Evolutionary conservation across 53 echinoderm and acorn worm genomes (phyloP).

Genomic region (Antedon mediterranea): DNA sequence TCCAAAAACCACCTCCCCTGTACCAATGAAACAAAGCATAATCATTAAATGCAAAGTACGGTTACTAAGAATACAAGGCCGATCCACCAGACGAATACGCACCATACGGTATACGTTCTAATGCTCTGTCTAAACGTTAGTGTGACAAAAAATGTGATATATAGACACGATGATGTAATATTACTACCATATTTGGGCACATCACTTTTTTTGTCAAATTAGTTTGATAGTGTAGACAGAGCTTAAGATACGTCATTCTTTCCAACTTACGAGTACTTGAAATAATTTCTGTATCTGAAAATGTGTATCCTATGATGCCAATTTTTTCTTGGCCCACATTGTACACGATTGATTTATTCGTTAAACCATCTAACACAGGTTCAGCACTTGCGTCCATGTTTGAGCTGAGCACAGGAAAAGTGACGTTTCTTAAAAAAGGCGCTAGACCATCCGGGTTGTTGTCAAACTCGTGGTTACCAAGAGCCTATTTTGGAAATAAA

Average conservation of each 20-base stretch:
- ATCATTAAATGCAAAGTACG: too few relatives aligned
- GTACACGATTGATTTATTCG: conserved; percentile 27
- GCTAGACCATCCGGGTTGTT: conserved; percentile 43
- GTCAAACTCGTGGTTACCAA: conserved; percentile 96
- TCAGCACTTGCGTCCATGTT: conserved; percentile 65
- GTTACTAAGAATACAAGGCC: too few relatives aligned
- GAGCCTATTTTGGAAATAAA: conserved; percentile 26
- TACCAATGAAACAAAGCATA: background rate
- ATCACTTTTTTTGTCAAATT: too few relatives aligned
- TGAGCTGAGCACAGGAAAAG: conserved; percentile 51
- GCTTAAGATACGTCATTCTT: too few relatives aligned
- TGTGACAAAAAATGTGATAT: too few relatives aligned
- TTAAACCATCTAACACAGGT: conserved; percentile 38
- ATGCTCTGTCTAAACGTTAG: too few relatives aligned
- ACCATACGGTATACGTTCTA: too few relatives aligned
- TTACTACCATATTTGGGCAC: too few relatives aligned
- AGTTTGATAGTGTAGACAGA: too few relatives aligned
- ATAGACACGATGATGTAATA: too few relatives aligned
- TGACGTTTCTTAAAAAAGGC: conserved; percentile 37
- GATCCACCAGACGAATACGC: too few relatives aligned
- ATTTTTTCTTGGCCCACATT: conserved; percentile 41
- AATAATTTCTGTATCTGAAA: conserved; percentile 6
- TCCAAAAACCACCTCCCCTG: conserved; percentile 28
- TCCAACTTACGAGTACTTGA: conserved; percentile 22
- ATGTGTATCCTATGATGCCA: conserved; percentile 77